Evolutionary conservation across 2,797 vertebrate species (phyloP), one percentile per base, ranked within the genome.

Genomic region (Microcaecilia unicolor): DNA sequence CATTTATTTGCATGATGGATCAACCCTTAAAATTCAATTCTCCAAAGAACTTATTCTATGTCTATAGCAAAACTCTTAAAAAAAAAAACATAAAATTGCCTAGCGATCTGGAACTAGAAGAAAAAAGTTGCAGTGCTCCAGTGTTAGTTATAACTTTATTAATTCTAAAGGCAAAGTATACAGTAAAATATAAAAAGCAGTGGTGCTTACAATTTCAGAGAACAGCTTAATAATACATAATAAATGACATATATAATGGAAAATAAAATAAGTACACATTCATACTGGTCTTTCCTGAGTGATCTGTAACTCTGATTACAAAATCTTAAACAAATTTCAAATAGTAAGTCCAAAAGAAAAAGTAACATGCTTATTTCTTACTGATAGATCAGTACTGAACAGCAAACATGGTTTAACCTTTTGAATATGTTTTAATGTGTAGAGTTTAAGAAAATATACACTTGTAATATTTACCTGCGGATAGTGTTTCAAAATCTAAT

Each of bases 111-210:
- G 62, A 61, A 60, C 28, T n/a, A n/a, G n/a, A n/a, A n/a, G n/a
- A n/a, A n/a, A n/a, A n/a, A n/a, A 56, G 39, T 46, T 18, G 22
- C 19, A 32, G 31, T 39, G 54, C 68, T 56, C 1, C 2, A 61
- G 38, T 74, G 67, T 48, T 74, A 74, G 64, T 76, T 70, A 64
- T 67, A 67, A 69, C 50, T 78, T 76, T 70, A 70, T 77, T 74
- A 70, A 58, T 71, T 56, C 65, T 57, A 52, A 72, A 60, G 43
- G 55, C 55, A 71, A 18, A 56, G n/a, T n/a, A 73, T 59, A 56
- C 66, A 64, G 47, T 66, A 63, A 61, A 45, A 58, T 58, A 67
- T 71, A 66, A 72, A 76, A 67, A 57, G 63, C 56, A 63, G 13
- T 49, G 53, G 37, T 57, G 57, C 62, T 60, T 9, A 18, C 46